Base-by-base conservation (phyloP, 2,888 invertebrate species). In the Caenorhabditis wallacei region DNA sequence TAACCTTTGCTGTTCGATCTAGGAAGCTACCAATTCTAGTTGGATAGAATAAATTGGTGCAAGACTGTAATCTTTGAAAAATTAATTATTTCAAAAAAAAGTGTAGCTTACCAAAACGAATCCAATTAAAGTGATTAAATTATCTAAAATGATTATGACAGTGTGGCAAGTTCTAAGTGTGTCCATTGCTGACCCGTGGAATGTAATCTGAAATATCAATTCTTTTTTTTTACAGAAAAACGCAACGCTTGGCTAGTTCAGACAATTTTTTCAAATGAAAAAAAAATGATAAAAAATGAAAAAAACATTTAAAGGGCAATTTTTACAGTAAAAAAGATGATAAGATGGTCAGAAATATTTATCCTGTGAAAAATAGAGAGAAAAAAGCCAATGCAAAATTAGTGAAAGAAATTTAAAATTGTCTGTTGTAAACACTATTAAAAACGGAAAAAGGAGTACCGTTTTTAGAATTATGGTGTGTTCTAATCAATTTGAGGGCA, bases 171-270 rank as follows among this genome's bases (percentile, higher is more conserved):
- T 26, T 35, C 24, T n/a, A 13, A 64, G 16, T 13, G 26, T 51
- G 18, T 64, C 64, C 64, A 64, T 64, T 13, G 46, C 18, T 20
- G 48, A 51, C 20, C 48, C 48, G 48, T 51, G 48, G 18, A 51
- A 51, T 22, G 53, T n/a, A 53, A 53, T 53, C 53, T 53, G 53
- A 11, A 53, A 53, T 24, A 24, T 24, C 7, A 20, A 51, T 20
- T 2, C 10, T 43, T 43, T 43, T 3, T 16, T 43, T 43, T 10
- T 35, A 35, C 4, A 35, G 35, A n/a, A n/a, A n/a, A n/a, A n/a
- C n/a, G n/a, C n/a, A n/a, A n/a, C n/a, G n/a, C n/a, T n/a, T n/a
- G n/a, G n/a, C n/a, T n/a, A n/a, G n/a, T n/a, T n/a, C n/a, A n/a
- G n/a, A n/a, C n/a, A n/a, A n/a, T n/a, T n/a, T n/a, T n/a, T n/a